phyloP scores from a whole-genome alignment of 2,113 vertebrate species.

The Myrmecobius fasciatus region DNA sequence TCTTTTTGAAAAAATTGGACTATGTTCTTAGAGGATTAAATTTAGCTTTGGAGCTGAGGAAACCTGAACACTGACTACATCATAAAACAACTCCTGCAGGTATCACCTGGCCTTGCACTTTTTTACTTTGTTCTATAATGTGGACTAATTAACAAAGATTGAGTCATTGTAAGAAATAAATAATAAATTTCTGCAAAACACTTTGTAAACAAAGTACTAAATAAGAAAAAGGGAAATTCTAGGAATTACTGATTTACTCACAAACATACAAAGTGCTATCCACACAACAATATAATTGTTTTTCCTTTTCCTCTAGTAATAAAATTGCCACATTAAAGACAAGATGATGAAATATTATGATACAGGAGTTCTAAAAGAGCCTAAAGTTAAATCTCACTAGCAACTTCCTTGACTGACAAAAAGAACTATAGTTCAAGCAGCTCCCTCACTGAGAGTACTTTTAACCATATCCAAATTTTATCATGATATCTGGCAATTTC shows the following conservation, averaged over 20 bases:
- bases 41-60: background rate
- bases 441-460: background rate
- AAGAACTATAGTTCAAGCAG: background rate
- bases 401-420: background rate
- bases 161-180: background rate
- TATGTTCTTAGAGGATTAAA: background rate
- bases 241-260: background rate
- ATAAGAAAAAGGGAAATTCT: background rate
- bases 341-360: background rate
- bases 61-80: fast-evolving
- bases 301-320: background rate
- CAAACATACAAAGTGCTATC: too few species aligned
- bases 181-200: too few species aligned
- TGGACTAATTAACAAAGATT: background rate
- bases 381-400: background rate
- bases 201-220: background rate
- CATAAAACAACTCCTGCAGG: background rate
- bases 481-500: background rate
- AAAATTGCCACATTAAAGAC: background rate
- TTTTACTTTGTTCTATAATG: background rate
- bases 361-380: background rate
- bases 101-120: fast-evolving
- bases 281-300: background rate
- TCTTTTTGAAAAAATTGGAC: background rate
- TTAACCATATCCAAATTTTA: background rate